Evolutionary conservation across 2,797 vertebrate species (phyloP).

Genomic region (Sebastes alutus): DNA sequence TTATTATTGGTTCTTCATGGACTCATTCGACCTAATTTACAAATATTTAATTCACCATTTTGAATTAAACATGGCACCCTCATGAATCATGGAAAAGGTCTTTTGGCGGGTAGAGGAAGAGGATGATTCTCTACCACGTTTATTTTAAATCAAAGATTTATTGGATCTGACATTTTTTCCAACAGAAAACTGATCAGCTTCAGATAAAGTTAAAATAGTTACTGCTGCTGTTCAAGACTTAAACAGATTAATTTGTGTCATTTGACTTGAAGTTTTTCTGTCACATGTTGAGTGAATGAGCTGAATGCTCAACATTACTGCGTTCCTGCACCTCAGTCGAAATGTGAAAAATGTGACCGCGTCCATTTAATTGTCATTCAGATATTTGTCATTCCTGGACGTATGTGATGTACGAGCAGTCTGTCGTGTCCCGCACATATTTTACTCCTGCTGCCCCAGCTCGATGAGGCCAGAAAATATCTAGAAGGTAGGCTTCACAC

Average conservation of each 20-base stretch:
- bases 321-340: slow-evolving; percentile 34
- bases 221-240: not conserved
- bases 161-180: not conserved
- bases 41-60: not conserved
- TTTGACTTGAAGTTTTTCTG: not conserved
- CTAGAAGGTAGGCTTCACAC: not conserved
- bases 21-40: not conserved
- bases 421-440: not conserved
- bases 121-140: not conserved
- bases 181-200: not conserved
- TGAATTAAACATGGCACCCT: not conserved
- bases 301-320: slow-evolving; percentile 50
- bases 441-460: slow-evolving; percentile 28
- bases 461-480: not conserved
- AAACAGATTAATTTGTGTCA: slow-evolving; percentile 12
- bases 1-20: not conserved
- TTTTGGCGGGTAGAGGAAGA: fast-evolving
- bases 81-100: not conserved
- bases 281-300: slow-evolving; percentile 43
- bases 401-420: slow-evolving; percentile 10
- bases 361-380: slow-evolving; percentile 34
- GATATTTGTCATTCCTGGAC: slow-evolving; percentile 45
- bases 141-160: not conserved
- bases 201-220: not conserved
- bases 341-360: slow-evolving; percentile 59